phyloP scores from a whole-genome alignment of 1,140 invertebrate species.

The Ceratitis capitata region DNA sequence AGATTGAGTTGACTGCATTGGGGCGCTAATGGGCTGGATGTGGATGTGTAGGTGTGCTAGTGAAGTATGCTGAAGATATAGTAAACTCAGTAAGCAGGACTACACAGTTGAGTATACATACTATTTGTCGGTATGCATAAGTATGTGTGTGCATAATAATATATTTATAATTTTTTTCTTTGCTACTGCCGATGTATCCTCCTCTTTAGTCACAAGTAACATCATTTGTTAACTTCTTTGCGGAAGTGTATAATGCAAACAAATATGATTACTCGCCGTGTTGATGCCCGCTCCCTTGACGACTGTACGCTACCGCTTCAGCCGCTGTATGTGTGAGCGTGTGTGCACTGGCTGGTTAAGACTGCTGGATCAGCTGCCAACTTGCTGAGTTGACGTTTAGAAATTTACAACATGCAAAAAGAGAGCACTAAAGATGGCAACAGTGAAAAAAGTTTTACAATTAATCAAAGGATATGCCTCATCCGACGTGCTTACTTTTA shows the following conservation, averaged over 20 bases:
- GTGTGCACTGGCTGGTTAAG: neutral
- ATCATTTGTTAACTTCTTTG: constrained; percentile 37
- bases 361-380: constrained; percentile 23
- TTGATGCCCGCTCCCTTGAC: neutral
- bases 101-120: neutral
- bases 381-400: constrained; percentile 18
- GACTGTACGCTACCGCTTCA: neutral
- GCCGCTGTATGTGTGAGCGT: neutral
- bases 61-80: too few relatives aligned
- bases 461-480: constrained; percentile 33
- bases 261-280: constrained; percentile 26
- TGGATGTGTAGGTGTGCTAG: neutral
- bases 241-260: constrained; percentile 37
- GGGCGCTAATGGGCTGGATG: neutral
- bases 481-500: neutral
- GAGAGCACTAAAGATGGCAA: neutral
- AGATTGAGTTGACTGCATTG: neutral
- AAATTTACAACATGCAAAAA: constrained; percentile 19
- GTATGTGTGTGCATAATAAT: neutral
- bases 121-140: neutral
- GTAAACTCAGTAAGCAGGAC: too few relatives aligned
- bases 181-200: neutral
- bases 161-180: neutral
- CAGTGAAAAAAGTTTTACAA: constrained; percentile 18
- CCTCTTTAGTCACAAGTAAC: constrained; percentile 25